A percentile compares a stretch with the other conserved stretches of the same genome.
Conservation (phyloP, 2,797 vertebrate species). For the Balearica regulorum region DNA sequence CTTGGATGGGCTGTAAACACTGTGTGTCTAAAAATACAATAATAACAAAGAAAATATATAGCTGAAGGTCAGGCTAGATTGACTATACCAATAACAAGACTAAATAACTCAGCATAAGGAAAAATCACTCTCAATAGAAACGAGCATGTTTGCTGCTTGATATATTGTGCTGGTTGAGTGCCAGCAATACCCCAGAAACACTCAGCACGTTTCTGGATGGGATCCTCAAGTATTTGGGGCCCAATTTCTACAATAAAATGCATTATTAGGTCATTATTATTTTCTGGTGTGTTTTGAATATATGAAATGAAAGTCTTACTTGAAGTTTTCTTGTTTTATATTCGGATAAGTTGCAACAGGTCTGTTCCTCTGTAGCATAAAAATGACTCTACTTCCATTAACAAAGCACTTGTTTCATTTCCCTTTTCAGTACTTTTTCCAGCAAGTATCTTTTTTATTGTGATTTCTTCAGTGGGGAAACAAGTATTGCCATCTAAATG, state of each 20-base stretch:
- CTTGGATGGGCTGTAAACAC: neutral
- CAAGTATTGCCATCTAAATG: neutral
- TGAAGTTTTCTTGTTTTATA: neutral
- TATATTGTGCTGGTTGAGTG: neutral
- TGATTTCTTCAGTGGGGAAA: neutral
- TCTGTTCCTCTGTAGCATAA: neutral
- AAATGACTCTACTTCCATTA: neutral
- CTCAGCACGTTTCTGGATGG: neutral
- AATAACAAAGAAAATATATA: neutral
- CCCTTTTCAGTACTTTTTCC: neutral
- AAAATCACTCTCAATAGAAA: neutral
- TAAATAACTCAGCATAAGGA: neutral
- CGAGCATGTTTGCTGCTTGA: neutral
- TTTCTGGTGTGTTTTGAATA: neutral
- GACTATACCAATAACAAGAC: neutral
- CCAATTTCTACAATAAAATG: neutral
- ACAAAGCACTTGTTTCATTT: neutral
- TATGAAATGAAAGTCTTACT: neutral
- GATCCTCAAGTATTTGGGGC: neutral
- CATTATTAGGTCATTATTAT: neutral
- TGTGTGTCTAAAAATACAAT: neutral
- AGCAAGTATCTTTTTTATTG: neutral
- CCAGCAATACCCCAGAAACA: neutral
- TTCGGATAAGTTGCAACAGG: neutral
- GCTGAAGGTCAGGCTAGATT: neutral